Evolutionary conservation across 2,888 invertebrate species (phyloP), one percentile per base, ranked within the genome.

Genomic region (Cataglyphis cursor): DNA sequence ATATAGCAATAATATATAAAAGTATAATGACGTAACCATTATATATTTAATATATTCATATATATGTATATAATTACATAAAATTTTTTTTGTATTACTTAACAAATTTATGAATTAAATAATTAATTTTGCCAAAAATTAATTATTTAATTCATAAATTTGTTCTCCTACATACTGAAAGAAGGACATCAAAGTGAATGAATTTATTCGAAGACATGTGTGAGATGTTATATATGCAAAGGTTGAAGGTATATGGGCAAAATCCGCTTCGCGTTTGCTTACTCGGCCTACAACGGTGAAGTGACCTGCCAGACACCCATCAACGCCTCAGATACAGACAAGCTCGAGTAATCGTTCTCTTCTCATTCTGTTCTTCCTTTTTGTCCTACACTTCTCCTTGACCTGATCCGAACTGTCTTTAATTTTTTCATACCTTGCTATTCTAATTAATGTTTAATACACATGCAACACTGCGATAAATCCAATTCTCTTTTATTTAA

Each of bases 301-400:
- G 93, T 93, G 93, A 94, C 93, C 93, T 91, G 91, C 90, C 91
- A 93, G 92, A 93, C 93, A 91, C 92, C 92, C 92, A 93, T 94
- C 94, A 92, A 91, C 93, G 91, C 90, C 91, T 92, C 88, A 81
- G 57, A 88, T 66, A 70, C 28, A 75, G 80, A 82, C 82, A 74
- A 83, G 59, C 72, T 65, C 31, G 12, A 70, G 31, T 70, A 73
- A 41, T 75, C 64, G 35, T 38, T 41, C 41, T 86, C 66, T 75
- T 76, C 81, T 73, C 72, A 59, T 1, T 65, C 72, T 75, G 8
- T 48, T 83, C 48, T 3, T 9, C 12, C 24, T 57, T 28, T 44
- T 21, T 66, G 38, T 59, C 54, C 59, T 51, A 3, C n/a, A 12
- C 18, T 80, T 35, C 31, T 57, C 31, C 41, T 44, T 12, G 57